These are phyloP conservation scores for Lithophane ornitopus DNA, from an alignment of 2,888 invertebrate species.

Conservation along the genomic window DNA sequence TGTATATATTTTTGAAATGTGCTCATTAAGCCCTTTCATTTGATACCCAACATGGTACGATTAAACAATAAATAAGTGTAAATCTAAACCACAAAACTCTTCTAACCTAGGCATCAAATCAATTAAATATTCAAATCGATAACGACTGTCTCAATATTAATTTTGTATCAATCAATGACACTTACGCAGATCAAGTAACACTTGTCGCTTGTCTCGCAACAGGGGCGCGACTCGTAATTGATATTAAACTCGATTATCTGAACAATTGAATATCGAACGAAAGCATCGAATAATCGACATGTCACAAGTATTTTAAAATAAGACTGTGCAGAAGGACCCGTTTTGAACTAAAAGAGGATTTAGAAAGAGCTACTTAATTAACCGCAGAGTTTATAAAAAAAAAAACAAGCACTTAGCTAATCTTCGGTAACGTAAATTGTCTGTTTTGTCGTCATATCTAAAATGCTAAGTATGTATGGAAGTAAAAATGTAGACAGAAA, in stretches of 20 bases:
- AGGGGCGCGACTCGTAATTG: conserved; percentile 32
- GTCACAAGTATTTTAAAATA: conserved; percentile 9
- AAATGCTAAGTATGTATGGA: background rate
- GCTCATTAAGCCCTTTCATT: no score
- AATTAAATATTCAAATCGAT: conserved; percentile 41
- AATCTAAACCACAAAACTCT: background rate
- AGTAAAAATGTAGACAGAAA: background rate
- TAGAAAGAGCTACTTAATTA: background rate
- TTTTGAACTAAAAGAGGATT: background rate
- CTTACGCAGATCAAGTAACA: conserved; percentile 39
- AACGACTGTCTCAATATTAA: conserved; percentile 22
- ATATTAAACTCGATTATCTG: conserved; percentile 60
- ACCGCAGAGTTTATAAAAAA: background rate
- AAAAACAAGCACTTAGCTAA: background rate
- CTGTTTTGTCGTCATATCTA: background rate
- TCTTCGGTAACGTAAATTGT: no score
- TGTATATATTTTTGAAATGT: no score
- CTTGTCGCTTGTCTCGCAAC: conserved; percentile 29
- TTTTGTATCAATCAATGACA: conserved; percentile 39
- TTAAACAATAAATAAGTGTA: no score
- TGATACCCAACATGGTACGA: no score
- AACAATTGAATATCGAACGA: conserved; percentile 40
- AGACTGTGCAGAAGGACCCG: background rate
- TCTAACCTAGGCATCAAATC: background rate
- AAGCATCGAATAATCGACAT: conserved; percentile 34